These are phyloP conservation scores for Caenorhabditis plicata DNA, from an alignment of 2,888 invertebrate genomes.

Conservation along the genomic window DNA sequence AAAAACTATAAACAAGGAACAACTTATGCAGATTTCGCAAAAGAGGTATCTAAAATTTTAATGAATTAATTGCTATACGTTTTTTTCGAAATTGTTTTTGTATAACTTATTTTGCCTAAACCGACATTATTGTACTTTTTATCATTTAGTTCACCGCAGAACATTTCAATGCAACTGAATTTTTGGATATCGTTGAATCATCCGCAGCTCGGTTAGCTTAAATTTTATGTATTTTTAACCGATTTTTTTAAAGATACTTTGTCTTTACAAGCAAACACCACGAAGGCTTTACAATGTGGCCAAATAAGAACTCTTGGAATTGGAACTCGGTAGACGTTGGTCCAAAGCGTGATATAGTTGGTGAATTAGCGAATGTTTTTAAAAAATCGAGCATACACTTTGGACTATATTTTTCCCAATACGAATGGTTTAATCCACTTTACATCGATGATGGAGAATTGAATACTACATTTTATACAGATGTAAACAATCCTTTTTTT, in stretches of 20 bases:
- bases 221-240: background rate
- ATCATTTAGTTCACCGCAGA: constrained; percentile 77
- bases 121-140: background rate
- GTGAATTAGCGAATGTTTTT: constrained; percentile 52
- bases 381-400: constrained; percentile 55
- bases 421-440: constrained; percentile 65
- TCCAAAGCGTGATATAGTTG: constrained; percentile 69
- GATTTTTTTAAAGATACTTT: constrained; percentile 66
- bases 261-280: constrained; percentile 70
- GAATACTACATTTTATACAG: constrained; percentile 44
- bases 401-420: constrained; percentile 64
- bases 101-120: background rate
- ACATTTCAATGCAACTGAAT: constrained; percentile 81
- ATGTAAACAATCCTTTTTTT: constrained; percentile 42
- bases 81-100: background rate
- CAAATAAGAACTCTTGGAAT: constrained; percentile 68
- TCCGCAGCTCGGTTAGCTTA: constrained; percentile 79
- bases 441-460: constrained; percentile 49
- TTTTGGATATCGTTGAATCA: constrained; percentile 80
- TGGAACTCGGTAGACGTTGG: constrained; percentile 70
- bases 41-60: constrained; percentile 39
- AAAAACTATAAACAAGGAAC: constrained; percentile 82
- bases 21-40: constrained; percentile 87
- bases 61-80: no score
- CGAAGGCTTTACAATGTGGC: constrained; percentile 70